Evolutionary conservation across 2,113 vertebrate species (phyloP).

Genomic region (Puntigrus tetrazona): DNA sequence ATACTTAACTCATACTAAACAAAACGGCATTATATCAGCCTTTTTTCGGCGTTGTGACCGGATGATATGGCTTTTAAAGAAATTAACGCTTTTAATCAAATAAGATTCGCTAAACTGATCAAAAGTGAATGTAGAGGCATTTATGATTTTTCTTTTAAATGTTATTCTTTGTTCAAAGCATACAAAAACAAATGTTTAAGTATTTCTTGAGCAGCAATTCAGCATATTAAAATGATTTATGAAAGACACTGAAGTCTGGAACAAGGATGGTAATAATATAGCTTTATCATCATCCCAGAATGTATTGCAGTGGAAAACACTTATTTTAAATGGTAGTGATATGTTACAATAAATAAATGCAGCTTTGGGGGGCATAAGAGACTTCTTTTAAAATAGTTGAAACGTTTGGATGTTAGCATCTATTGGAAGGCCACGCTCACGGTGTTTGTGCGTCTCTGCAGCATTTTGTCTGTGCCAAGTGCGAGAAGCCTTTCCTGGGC

Average conservation of each 20-base stretch:
- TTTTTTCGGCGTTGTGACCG: neutral
- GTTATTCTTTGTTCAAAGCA: neutral
- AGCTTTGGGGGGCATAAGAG: neutral
- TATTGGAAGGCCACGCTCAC: neutral
- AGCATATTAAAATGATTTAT: neutral
- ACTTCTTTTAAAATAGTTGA: neutral
- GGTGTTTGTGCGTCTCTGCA: constrained; percentile 68
- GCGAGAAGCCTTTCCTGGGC: constrained; percentile 98
- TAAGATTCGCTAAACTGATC: neutral
- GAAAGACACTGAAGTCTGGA: neutral
- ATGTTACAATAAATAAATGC: neutral
- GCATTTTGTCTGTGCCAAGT: constrained; percentile 99
- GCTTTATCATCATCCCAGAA: neutral
- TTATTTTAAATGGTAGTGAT: neutral
- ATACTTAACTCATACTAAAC: neutral
- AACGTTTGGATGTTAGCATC: neutral
- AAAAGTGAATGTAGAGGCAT: neutral
- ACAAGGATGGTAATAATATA: neutral
- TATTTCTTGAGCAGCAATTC: neutral
- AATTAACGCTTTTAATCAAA: neutral
- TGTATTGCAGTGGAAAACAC: neutral
- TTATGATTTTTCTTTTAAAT: neutral
- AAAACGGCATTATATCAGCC: neutral
- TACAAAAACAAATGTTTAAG: neutral
- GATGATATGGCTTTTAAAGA: neutral